Evolutionary conservation across 2,888 invertebrate species (phyloP).

Genomic region (Cryptophagus acutangulus): DNA sequence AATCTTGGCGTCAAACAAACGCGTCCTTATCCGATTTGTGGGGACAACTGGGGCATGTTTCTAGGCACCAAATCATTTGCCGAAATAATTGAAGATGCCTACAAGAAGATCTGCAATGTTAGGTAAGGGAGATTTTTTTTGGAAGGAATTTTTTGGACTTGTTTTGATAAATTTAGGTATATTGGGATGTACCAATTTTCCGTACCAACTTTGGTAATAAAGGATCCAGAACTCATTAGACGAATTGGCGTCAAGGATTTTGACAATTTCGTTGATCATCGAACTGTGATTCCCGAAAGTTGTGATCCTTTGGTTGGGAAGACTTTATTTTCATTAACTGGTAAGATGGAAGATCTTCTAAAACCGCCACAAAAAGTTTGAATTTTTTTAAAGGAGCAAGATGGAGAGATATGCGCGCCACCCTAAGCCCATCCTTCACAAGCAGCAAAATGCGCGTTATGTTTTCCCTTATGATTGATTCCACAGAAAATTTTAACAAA

Average conservation of each 20-base stretch:
- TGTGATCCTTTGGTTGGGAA: slow-evolving; percentile 51
- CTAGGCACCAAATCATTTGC: slow-evolving; percentile 27
- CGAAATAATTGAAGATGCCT: not conserved
- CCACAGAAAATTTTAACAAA: slow-evolving; percentile 22
- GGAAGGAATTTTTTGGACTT: no score
- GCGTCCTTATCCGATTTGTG: no score
- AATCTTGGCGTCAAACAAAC: no score
- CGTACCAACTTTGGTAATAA: slow-evolving; percentile 48
- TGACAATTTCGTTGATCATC: slow-evolving; percentile 54
- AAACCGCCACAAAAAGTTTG: no score
- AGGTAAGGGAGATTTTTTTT: no score
- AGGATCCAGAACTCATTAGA: slow-evolving; percentile 57
- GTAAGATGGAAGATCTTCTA: no score
- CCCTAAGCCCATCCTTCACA: slow-evolving; percentile 47
- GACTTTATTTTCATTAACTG: slow-evolving; percentile 28
- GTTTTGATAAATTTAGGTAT: not conserved
- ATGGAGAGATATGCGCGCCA: slow-evolving; percentile 45
- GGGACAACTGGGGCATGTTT: slow-evolving; percentile 24
- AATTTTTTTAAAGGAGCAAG: slow-evolving; percentile 22
- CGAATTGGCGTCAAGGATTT: slow-evolving; percentile 55
- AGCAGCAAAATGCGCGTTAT: slow-evolving; percentile 48
- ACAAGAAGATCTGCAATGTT: slow-evolving; percentile 6
- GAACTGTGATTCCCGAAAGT: slow-evolving; percentile 32
- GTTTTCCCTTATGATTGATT: slow-evolving; percentile 39
- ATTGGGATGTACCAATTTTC: slow-evolving; percentile 21